phyloP scores from a whole-genome alignment of 2,113 vertebrate species.

The Epinephelus lanceolatus region DNA sequence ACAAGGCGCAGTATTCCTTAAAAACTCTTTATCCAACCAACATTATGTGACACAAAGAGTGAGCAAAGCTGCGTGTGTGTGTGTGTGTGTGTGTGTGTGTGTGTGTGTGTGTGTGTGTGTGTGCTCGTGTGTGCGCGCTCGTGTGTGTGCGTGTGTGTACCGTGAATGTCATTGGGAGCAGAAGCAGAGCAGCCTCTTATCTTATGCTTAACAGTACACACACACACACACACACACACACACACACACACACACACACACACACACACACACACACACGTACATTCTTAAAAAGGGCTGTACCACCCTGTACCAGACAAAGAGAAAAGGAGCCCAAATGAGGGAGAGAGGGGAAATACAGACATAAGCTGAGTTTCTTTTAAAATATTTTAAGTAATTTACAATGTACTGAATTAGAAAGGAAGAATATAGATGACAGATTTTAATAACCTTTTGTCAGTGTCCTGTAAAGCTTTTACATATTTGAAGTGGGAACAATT shows the following conservation, averaged over 20 bases:
- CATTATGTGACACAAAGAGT: not conserved
- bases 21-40: not conserved
- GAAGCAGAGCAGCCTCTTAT: conserved; percentile 67
- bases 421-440: not conserved
- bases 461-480: not conserved
- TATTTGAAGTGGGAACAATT: not conserved
- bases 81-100: not conserved
- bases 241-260: conserved; percentile 21
- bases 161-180: conserved; percentile 55
- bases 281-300: conserved; percentile 32
- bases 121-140: too few relatives aligned
- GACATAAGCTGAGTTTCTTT: not conserved
- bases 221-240: not conserved
- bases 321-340: not conserved
- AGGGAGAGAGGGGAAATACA: not conserved
- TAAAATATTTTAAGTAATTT: not conserved
- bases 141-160: not conserved
- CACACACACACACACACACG: conserved; percentile 30
- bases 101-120: too few relatives aligned
- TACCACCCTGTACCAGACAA: conserved; percentile 73
- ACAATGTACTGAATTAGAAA: not conserved
- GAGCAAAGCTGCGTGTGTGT: not conserved
- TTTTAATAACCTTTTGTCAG: not conserved
- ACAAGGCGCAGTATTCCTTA: not conserved
- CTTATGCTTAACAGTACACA: conserved; percentile 37